phyloP scores from a whole-genome alignment of 2,113 vertebrate genomes.

The Monarcha castaneiventris region DNA sequence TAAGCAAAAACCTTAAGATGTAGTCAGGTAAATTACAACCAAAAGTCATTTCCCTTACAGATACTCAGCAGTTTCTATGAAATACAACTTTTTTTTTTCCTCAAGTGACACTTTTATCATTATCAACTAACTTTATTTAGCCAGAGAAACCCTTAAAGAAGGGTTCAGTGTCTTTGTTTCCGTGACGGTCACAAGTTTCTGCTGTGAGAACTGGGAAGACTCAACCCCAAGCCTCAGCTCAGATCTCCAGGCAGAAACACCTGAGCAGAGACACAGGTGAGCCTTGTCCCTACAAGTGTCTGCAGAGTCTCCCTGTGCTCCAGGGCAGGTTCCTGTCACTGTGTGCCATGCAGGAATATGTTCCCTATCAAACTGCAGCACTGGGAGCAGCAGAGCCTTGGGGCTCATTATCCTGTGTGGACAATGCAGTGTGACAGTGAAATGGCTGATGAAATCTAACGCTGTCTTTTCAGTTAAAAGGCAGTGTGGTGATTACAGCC shows the following conservation, averaged over 20 bases:
- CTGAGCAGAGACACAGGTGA: neutral
- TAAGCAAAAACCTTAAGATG: neutral
- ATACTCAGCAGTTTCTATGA: neutral
- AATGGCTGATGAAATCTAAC: conserved; percentile 27
- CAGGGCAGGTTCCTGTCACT: neutral
- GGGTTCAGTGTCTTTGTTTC: neutral
- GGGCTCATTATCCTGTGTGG: conserved; percentile 19
- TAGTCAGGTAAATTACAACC: neutral
- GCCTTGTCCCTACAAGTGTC: neutral
- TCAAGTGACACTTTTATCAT: neutral
- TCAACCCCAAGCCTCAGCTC: neutral
- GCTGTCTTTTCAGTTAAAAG: conserved; percentile 16
- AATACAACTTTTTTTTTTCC: neutral
- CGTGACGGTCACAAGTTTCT: neutral
- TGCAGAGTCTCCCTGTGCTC: neutral
- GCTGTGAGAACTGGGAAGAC: neutral
- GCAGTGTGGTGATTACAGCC: neutral
- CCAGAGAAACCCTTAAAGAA: neutral
- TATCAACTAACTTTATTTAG: neutral
- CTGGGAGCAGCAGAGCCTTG: neutral
- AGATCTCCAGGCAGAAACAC: neutral
- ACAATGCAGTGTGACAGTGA: conserved; percentile 10
- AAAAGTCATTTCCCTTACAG: neutral
- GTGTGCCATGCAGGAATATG: neutral
- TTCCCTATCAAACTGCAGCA: neutral